phyloP scores from a whole-genome alignment of 2,113 vertebrate species.

The Tragelaphus strepsiceros region DNA sequence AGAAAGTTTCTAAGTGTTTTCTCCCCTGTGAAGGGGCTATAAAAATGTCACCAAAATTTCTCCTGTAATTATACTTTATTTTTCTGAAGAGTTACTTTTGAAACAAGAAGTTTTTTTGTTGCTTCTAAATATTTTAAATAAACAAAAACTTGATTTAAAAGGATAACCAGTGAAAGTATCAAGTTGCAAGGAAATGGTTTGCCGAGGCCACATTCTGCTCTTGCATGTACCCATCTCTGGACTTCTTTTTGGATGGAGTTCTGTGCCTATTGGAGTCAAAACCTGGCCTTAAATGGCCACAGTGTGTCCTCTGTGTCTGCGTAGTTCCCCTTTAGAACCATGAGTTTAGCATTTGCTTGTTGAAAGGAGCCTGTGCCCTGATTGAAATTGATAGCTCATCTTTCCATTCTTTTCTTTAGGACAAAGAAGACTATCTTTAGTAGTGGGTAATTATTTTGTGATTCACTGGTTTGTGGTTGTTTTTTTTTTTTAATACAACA shows the following conservation, averaged over 20 bases:
- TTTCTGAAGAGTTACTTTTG: neutral
- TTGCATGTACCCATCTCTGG: conserved; percentile 69
- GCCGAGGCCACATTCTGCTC: conserved; percentile 64
- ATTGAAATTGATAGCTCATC: neutral
- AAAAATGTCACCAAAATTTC: conserved; percentile 6
- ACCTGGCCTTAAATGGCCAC: conserved; percentile 68
- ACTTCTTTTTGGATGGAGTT: conserved; percentile 67
- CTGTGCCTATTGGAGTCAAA: conserved; percentile 61
- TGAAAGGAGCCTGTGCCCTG: conserved; percentile 66
- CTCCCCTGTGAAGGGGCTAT: neutral
- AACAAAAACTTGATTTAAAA: neutral
- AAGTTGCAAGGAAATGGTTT: conserved; percentile 48
- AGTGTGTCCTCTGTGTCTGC: conserved; percentile 60
- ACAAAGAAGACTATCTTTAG: conserved; percentile 27
- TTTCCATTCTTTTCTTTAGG: conserved; percentile 1
- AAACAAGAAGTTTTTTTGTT: neutral
- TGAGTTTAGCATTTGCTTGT: conserved; percentile 74
- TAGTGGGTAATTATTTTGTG: conserved; percentile 22
- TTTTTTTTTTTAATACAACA: neutral
- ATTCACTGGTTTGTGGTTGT: neutral
- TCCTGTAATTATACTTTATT: neutral
- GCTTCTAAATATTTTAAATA: neutral
- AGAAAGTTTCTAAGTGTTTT: neutral
- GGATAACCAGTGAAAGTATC: conserved; percentile 62
- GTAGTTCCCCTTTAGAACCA: conserved; percentile 69